A percentile compares a stretch with the other conserved stretches of the same genome.
Evolutionary conservation across 2,888 invertebrate species (phyloP).

Genomic region (Seira sanloemensis): DNA sequence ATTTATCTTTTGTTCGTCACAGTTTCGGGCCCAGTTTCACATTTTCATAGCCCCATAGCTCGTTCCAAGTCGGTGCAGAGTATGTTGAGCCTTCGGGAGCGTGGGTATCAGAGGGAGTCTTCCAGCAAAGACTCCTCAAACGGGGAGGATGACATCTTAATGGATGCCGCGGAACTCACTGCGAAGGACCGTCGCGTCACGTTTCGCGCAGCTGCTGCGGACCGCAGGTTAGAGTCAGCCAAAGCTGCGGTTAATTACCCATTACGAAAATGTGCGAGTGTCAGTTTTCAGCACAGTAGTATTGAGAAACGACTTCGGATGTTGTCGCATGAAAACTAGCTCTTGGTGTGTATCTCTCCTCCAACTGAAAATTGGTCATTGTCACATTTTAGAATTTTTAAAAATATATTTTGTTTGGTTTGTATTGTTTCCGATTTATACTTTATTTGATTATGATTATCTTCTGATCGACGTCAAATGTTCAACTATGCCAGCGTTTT

Average conservation of each 20-base stretch:
- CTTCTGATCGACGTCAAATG: no score
- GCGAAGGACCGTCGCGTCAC: conserved; percentile 71
- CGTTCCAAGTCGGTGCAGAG: conserved; percentile 72
- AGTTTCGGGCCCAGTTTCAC: conserved; percentile 69
- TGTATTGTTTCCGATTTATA: no score
- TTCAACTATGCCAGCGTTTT: no score
- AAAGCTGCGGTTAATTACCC: conserved; percentile 58
- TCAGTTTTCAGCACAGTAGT: conserved; percentile 68
- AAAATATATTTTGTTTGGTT: no score
- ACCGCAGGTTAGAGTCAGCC: conserved; percentile 71
- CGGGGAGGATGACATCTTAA: conserved; percentile 68
- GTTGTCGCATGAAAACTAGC: conserved; percentile 71
- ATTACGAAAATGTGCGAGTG: conserved; percentile 71
- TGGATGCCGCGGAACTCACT: conserved; percentile 65
- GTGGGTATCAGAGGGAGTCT: conserved; percentile 64
- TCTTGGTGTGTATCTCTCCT: no score
- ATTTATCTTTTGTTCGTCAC: conserved; percentile 37
- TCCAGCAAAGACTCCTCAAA: conserved; percentile 70
- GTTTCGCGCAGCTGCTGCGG: conserved; percentile 65
- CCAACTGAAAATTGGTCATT: no score
- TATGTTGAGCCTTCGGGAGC: conserved; percentile 69
- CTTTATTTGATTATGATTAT: no score
- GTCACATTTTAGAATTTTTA: no score
- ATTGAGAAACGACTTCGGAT: conserved; percentile 72
- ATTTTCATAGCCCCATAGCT: conserved; percentile 67